Evolutionary conservation across 2,888 invertebrate species (phyloP), one percentile per base, ranked within the genome.

Genomic region (Torymus texanus): DNA sequence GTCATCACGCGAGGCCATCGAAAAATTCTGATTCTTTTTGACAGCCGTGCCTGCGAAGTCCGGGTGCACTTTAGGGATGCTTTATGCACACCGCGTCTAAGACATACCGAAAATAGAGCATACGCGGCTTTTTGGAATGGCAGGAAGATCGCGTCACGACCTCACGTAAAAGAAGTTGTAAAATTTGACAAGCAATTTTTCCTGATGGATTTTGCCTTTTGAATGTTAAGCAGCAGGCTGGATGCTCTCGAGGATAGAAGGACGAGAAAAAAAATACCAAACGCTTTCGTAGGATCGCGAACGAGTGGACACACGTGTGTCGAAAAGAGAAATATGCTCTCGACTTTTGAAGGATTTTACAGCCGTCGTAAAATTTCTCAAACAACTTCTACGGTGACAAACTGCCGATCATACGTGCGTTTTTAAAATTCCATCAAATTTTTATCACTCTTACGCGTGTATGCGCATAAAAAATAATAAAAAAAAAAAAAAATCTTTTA

Each of bases 351-450:
- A 70, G 70, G 58, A 5, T 65, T 74, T 79, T 79, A 75, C 41
- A 65, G 29, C 51, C 12, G 10, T 29, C 58, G 29, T 78, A 78
- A 74, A 63, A 65, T 65, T 29, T 50, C n/a, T 68, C 58, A 62
- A 68, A 74, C 56, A 56, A 73, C 61, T 78, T 66, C 12, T 24
- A 73, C 21, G 21, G 12, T 56, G 62, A 66, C 66, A 78, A 67
- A 53, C 61, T 14, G n/a, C 13, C 41, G 67, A 61, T 72, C n/a
- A 21, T 21, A 61, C 16, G 14, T 41, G 59, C 24, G 50, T 66
- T 72, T 78, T 78, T 76, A 58, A 63, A 73, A 41, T 63, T 66
- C 50, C 56, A 50, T 75, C 50, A 56, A 65, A 65, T 55, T n/a
- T 66, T 73, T 73, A 73, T 63, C 12, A 18, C 18, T 51, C 51